Conservation (phyloP, 2,888 invertebrate genomes). For the Syrphus vitripennis region DNA sequence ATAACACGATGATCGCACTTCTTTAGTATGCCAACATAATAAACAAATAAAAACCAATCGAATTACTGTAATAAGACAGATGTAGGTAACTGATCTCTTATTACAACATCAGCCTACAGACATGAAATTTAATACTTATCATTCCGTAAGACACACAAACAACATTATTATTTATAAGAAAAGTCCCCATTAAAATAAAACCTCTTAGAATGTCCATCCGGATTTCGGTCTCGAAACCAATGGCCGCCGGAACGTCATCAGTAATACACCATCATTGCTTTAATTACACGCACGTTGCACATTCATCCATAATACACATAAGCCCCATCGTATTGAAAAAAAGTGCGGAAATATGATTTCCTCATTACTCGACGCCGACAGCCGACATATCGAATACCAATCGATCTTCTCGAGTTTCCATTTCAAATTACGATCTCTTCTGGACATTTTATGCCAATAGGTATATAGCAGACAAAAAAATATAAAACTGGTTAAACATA, state of each 20-base stretch:
- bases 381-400: slow-evolving; percentile 52
- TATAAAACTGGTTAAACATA: slow-evolving; percentile 2
- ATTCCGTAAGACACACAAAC: not conserved
- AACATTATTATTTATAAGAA: not conserved
- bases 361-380: slow-evolving; percentile 43
- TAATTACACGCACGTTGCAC: slow-evolving; percentile 46
- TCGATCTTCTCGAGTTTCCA: slow-evolving; percentile 65
- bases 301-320: slow-evolving; percentile 6
- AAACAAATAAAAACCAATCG: not conserved
- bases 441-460: slow-evolving; percentile 22
- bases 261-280: slow-evolving; percentile 17
- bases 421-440: slow-evolving; percentile 60
- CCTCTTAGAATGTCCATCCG: slow-evolving; percentile 50
- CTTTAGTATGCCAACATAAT: not conserved
- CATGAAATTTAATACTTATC: slow-evolving; percentile 47
- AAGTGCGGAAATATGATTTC: slow-evolving; percentile 70
- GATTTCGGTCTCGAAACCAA: slow-evolving; percentile 56
- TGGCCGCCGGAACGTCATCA: slow-evolving; percentile 56
- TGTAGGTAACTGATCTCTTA: slow-evolving; percentile 49
- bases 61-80: slow-evolving; percentile 3
- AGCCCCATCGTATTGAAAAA: slow-evolving; percentile 28
- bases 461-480: not conserved
- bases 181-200: slow-evolving; percentile 29
- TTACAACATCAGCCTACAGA: slow-evolving; percentile 21
- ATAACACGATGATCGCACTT: not conserved